Evolutionary conservation across 2,113 vertebrate species (phyloP).

Genomic region (Sakesphorus luctuosus): DNA sequence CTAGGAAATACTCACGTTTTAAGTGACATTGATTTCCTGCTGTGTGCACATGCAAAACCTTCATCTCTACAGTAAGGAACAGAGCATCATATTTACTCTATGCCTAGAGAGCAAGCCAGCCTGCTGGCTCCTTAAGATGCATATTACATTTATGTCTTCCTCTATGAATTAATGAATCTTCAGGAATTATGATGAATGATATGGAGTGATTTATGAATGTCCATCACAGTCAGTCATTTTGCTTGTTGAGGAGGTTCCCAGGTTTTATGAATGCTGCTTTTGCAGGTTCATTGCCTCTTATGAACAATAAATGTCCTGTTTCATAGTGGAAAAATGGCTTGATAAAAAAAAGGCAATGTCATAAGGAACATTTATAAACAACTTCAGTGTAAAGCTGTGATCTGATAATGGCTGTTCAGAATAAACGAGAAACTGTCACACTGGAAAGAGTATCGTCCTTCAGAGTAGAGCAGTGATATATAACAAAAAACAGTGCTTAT

Average conservation of each 20-base stretch:
- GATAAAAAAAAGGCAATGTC: constrained; percentile 1
- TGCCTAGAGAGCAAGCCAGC: neutral
- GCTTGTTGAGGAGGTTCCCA: neutral
- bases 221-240: neutral
- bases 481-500: neutral
- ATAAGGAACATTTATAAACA: constrained; percentile 48
- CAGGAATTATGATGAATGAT: constrained; percentile 15
- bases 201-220: neutral
- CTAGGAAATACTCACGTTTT: neutral
- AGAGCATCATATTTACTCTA: neutral
- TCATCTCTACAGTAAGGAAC: neutral
- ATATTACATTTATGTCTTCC: neutral
- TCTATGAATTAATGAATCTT: constrained; percentile 44
- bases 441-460: neutral
- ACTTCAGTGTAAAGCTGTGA: constrained; percentile 1
- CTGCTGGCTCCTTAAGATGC: neutral
- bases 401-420: neutral
- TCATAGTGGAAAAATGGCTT: constrained; percentile 12
- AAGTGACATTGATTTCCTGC: neutral
- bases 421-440: neutral
- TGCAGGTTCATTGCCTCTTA: constrained; percentile 24
- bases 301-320: constrained; percentile 37
- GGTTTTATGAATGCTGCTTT: constrained; percentile 10
- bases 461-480: neutral
- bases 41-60: neutral